Conservation (phyloP, 2,113 vertebrate species). For the Pangasianodon hypophthalmus region DNA sequence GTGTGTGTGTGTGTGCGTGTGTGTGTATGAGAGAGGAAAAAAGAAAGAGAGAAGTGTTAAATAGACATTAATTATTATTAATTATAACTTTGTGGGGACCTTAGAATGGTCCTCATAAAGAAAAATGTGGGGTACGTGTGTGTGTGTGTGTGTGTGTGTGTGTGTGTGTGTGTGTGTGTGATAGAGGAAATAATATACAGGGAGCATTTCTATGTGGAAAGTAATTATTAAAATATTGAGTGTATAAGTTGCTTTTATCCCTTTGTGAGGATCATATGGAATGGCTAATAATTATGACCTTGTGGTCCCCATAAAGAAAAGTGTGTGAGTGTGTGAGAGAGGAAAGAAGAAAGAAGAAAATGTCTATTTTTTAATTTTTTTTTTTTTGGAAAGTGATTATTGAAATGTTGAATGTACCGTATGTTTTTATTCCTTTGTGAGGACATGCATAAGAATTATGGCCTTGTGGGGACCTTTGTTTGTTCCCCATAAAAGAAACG, state of each 20-base stretch:
- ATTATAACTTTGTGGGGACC: neutral
- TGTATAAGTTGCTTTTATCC: constrained; percentile 23
- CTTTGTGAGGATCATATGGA: no score
- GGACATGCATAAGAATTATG: neutral
- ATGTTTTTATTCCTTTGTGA: neutral
- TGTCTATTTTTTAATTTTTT: neutral
- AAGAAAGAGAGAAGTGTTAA: neutral
- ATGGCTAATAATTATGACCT: neutral
- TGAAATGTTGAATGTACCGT: neutral
- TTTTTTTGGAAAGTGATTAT: neutral
- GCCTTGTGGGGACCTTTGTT: neutral
- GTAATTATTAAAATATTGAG: constrained; percentile 4
- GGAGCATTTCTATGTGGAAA: neutral
- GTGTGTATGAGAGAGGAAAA: neutral
- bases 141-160: neutral
- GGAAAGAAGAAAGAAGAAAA: neutral
- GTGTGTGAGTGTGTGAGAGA: neutral
- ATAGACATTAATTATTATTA: neutral
- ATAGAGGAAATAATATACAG: neutral
- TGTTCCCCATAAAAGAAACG: neutral
- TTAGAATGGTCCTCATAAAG: neutral
- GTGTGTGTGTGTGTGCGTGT: neutral
- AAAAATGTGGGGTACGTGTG: neutral
- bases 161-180: neutral
- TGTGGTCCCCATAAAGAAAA: neutral